phyloP scores from a whole-genome alignment of 2,113 vertebrate species.

The Furnarius figulus region DNA sequence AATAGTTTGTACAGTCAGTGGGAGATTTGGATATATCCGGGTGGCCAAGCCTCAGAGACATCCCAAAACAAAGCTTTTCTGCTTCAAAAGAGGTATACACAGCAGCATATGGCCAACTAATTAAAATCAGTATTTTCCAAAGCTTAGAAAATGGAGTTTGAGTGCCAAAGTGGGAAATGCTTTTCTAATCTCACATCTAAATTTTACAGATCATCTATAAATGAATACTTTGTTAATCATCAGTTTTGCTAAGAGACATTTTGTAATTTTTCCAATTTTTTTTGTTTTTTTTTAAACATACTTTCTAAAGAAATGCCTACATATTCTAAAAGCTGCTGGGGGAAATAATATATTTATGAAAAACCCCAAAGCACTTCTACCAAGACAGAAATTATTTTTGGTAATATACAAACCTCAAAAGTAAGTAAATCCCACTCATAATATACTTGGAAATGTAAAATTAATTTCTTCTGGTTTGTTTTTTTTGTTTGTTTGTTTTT shows the following conservation, averaged over 20 bases:
- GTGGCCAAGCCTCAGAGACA: not conserved
- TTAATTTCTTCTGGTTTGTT: not conserved
- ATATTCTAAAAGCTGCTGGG: not conserved
- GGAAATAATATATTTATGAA: not conserved
- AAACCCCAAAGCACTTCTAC: not conserved
- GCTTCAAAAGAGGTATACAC: not conserved
- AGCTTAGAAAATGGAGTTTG: not conserved
- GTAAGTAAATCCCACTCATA: not conserved
- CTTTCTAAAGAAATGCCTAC: not conserved
- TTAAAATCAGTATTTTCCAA: constrained; percentile 12
- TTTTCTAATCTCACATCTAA: not conserved
- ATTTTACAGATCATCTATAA: not conserved
- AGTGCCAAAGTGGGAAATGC: not conserved
- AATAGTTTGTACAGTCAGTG: not conserved
- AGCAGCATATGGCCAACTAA: not conserved
- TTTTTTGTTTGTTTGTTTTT: not conserved
- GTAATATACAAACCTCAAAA: not conserved
- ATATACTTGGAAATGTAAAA: not conserved
- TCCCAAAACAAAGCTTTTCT: not conserved
- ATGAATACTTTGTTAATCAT: not conserved
- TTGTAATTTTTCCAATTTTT: not conserved
- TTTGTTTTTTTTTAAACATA: not conserved
- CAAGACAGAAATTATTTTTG: not conserved
- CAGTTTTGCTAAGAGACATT: not conserved
- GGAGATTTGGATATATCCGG: not conserved